Percentiles rank a stretch among this genome's conserved stretches.
phyloP scores from a whole-genome alignment of 2,888 invertebrate genomes.

The Tetheella fluctuosa region DNA sequence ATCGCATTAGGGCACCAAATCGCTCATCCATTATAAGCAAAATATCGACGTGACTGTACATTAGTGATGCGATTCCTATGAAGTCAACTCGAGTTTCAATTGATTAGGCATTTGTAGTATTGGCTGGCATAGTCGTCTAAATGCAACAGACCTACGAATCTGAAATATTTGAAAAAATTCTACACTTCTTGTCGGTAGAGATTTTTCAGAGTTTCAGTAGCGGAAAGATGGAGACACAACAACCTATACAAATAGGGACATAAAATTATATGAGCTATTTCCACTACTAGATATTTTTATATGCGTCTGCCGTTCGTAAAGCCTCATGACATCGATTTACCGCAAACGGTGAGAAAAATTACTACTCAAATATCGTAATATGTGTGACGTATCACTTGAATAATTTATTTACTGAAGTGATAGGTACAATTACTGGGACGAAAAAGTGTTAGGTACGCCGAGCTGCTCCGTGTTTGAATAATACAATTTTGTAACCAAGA shows the following conservation, averaged over 20 bases:
- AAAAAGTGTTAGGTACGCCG: neutral
- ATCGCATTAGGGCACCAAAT: slow-evolving; percentile 54
- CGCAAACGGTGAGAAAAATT: too few species aligned
- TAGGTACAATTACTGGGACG: neutral
- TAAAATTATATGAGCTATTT: neutral
- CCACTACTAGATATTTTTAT: neutral
- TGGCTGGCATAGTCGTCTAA: neutral
- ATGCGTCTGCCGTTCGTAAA: neutral
- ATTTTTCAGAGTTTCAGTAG: neutral
- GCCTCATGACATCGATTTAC: neutral
- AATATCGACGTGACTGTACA: slow-evolving; percentile 29
- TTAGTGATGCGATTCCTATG: neutral
- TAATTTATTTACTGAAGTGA: neutral
- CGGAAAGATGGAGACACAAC: too few species aligned
- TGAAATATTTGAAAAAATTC: too few species aligned
- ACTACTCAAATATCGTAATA: too few species aligned
- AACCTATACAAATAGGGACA: too few species aligned
- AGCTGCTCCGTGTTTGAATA: neutral
- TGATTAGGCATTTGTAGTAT: neutral
- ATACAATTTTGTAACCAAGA: neutral
- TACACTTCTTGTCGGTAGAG: neutral
- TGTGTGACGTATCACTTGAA: too few species aligned
- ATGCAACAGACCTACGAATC: neutral
- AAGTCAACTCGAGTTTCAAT: slow-evolving; percentile 2
- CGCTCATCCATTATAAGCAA: slow-evolving; percentile 60